phyloP scores from a whole-genome alignment of 2,113 vertebrate species.

The Dissostichus mawsoni region DNA sequence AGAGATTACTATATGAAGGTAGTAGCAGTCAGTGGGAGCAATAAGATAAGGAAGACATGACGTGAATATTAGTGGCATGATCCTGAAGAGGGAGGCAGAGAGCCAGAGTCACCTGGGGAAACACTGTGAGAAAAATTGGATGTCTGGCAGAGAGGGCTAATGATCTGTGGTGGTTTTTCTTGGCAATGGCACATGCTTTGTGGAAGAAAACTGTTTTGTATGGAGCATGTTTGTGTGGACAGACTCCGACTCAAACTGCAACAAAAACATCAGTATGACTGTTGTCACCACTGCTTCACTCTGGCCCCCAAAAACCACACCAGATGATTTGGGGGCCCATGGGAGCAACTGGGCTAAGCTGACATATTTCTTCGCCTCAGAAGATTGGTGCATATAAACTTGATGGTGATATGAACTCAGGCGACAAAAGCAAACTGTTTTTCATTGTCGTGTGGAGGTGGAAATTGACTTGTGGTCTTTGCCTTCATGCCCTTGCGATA shows the following conservation, averaged over 20 bases:
- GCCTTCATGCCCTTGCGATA: conserved; percentile 2
- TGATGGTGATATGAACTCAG: conserved; percentile 16
- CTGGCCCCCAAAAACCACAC: conserved; percentile 63
- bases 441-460: conserved; percentile 27
- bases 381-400: neutral
- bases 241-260: conserved; percentile 40
- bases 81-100: conserved; percentile 79
- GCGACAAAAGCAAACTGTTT: conserved; percentile 19
- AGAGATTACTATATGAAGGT: neutral
- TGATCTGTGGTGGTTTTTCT: conserved; percentile 57
- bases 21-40: neutral
- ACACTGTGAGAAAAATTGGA: conserved; percentile 35
- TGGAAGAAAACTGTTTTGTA: conserved; percentile 34
- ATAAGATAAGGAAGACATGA: neutral
- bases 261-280: conserved; percentile 31
- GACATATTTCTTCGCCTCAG: conserved; percentile 20
- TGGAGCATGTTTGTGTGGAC: conserved; percentile 36
- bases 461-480: conserved; percentile 32
- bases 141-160: conserved; percentile 56
- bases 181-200: conserved; percentile 38
- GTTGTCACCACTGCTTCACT: conserved; percentile 61
- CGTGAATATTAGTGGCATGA: neutral
- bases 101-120: conserved; percentile 54
- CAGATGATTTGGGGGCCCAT: conserved; percentile 35
- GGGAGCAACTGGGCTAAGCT: conserved; percentile 43